Percentiles rank a stretch among this genome's conserved stretches.
Conservation (phyloP, 2,113 vertebrate genomes). For the Ahaetulla prasina region DNA sequence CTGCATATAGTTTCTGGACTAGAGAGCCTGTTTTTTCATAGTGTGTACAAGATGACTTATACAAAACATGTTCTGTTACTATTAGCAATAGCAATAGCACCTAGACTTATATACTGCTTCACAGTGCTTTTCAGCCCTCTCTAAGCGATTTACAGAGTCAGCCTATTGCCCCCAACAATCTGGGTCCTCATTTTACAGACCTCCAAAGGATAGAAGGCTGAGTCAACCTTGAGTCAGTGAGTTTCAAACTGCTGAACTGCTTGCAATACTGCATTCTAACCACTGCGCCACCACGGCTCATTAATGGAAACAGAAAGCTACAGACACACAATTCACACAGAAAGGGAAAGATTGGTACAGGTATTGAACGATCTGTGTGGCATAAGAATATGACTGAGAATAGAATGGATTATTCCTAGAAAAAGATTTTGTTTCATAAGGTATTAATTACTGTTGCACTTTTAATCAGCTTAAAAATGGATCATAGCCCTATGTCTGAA, state of each 20-base stretch:
- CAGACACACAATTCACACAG: conserved; percentile 16
- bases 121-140: too few relatives aligned
- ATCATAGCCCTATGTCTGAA: not conserved
- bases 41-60: conserved; percentile 14
- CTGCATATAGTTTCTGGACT: conserved; percentile 23
- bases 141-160: too few relatives aligned
- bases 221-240: too few relatives aligned
- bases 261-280: not conserved
- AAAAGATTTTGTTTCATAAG: not conserved
- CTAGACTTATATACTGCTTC: not conserved
- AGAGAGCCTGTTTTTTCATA: conserved; percentile 10
- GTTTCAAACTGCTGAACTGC: too few relatives aligned
- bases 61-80: not conserved
- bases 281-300: not conserved
- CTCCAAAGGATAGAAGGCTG: too few relatives aligned
- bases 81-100: not conserved
- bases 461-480: not conserved
- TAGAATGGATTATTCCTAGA: not conserved
- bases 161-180: too few relatives aligned
- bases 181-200: too few relatives aligned
- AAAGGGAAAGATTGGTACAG: conserved; percentile 1
- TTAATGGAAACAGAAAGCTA: conserved; percentile 11
- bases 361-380: not conserved
- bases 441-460: not conserved
- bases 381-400: not conserved